phyloP scores from a whole-genome alignment of 2,797 vertebrate species.

The Varecia variegata region DNA sequence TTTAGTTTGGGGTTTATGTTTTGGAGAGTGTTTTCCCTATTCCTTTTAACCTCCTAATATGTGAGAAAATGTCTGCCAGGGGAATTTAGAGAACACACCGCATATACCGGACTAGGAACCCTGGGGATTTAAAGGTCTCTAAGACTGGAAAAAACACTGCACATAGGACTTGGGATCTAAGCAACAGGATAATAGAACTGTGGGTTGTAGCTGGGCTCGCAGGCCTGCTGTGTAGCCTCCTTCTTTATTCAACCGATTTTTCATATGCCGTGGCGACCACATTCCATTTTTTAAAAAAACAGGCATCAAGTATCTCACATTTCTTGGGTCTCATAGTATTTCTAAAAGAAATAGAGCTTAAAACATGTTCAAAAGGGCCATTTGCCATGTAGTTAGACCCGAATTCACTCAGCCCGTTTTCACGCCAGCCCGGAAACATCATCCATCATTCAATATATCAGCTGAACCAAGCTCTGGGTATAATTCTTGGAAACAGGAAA shows the following conservation, averaged over 20 bases:
- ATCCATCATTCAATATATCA: not conserved
- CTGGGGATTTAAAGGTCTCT: constrained; percentile 58
- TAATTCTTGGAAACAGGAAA: not conserved
- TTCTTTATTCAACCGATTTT: constrained; percentile 18
- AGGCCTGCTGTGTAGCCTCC: not conserved
- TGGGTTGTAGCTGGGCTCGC: not conserved
- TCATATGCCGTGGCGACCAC: not conserved
- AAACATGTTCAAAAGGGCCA: not conserved
- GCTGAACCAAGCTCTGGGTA: not conserved
- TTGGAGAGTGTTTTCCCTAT: not conserved
- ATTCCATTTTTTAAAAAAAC: not conserved
- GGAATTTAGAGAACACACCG: constrained; percentile 49
- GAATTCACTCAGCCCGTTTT: not conserved
- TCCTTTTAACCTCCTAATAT: constrained; percentile 55
- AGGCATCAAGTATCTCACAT: not conserved
- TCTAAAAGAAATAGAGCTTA: constrained; percentile 29
- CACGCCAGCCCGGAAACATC: not conserved
- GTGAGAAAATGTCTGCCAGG: constrained; percentile 49
- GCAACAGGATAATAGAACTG: not conserved
- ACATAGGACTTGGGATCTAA: not conserved
- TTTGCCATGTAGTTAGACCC: not conserved
- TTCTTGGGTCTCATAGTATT: not conserved
- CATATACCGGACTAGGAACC: constrained; percentile 16
- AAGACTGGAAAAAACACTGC: not conserved
- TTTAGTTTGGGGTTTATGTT: constrained; percentile 62